Base-by-base conservation (phyloP, 1,140 invertebrate species). In the Aphelinus atriplicis region DNA sequence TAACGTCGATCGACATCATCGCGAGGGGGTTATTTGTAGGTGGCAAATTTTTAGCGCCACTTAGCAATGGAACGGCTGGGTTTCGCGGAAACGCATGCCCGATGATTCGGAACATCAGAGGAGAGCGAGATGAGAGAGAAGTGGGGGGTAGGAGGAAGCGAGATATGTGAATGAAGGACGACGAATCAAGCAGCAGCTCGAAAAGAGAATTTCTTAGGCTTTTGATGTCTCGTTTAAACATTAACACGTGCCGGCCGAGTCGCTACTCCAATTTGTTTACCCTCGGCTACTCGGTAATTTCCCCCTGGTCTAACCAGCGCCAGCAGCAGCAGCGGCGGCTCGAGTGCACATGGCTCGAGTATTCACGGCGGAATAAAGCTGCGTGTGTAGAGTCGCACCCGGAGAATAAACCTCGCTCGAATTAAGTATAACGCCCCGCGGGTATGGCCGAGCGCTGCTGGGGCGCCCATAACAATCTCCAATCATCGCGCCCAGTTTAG, bases 221-320 rank as follows among this genome's bases (percentile, higher is more conserved):
- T 87, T 87, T 87, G 85, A 87, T 87, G 85, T 87, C 84, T 84
- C 84, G 84, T 83, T 85, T 78, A 84, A 86, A 85, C 83, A 84
- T 84, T 81, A 86, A 86, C 84, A 86, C 85, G 84, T 84, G 82
- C 81, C 81, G 80, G 3, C 42, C 70, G 71, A n/a, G 62, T 81
- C 77, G 80, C 84, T 86, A 83, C 83, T 84, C 82, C 81, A 81
- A 83, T 82, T 80, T 87, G 84, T 86, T 88, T 88, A 85, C 81
- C 78, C 80, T 80, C 78, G 74, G 76, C 69, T 84, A 82, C 82
- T 83, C 80, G 79, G 78, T 83, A 81, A 84, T 81, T 84, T 80
- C 77, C 81, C 81, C 83, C 81, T 81, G 78, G 79, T 81, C 79
- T 80, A 81, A 84, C 83, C 79, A 80, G 77, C 71, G 74, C 57